phyloP scores from a whole-genome alignment of 2,888 invertebrate species.

The Lasioglossum zephyrum region DNA sequence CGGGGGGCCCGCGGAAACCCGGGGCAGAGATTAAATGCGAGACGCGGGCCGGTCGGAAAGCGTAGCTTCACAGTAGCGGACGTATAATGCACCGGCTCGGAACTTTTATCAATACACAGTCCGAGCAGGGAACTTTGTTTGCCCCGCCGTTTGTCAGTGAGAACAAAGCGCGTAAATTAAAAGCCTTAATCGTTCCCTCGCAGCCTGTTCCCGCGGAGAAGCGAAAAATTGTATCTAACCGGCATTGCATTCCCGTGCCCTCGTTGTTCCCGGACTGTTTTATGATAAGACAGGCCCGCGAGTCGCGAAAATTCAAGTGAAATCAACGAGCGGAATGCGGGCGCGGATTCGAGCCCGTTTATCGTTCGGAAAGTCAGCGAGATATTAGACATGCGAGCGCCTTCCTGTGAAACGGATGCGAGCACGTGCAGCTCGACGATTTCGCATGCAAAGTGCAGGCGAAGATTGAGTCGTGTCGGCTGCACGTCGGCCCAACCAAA shows the following conservation, averaged over 20 bases:
- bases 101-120: constrained; percentile 48
- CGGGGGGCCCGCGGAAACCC: neutral
- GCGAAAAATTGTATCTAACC: constrained; percentile 12
- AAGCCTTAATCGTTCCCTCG: constrained; percentile 46
- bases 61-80: neutral
- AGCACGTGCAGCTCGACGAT: constrained; percentile 15
- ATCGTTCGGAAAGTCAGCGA: constrained; percentile 7
- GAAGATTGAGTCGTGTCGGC: constrained; percentile 9
- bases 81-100: constrained; percentile 10
- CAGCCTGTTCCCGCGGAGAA: constrained; percentile 1
- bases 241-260: neutral
- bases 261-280: constrained; percentile 12
- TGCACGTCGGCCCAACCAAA: neutral
- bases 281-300: constrained; percentile 18
- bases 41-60: constrained; percentile 1
- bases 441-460: constrained; percentile 13
- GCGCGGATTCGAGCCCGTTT: neutral
- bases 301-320: constrained; percentile 15
- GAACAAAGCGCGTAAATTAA: constrained; percentile 51
- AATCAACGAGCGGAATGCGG: constrained; percentile 7
- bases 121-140: constrained; percentile 29
- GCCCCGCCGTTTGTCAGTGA: constrained; percentile 26
- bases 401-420: neutral
- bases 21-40: constrained; percentile 23
- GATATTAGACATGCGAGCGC: constrained; percentile 12